phyloP scores from a whole-genome alignment of 2,797 vertebrate species.

The Pseudochirops cupreus region DNA sequence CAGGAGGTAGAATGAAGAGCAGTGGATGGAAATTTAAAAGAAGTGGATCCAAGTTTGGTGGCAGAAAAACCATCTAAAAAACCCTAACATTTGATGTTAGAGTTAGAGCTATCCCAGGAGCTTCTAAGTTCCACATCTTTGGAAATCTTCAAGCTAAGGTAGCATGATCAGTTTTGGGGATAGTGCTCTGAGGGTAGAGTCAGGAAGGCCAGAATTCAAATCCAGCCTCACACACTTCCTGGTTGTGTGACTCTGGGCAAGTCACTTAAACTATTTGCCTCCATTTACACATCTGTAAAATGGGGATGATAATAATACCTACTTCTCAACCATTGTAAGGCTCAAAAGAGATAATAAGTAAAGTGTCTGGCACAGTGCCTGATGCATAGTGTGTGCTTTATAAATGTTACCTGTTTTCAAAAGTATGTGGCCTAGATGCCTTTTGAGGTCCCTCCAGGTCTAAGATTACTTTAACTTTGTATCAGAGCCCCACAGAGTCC shows the following conservation, averaged over 20 bases:
- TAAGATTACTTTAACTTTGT: background rate
- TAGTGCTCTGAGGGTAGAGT: background rate
- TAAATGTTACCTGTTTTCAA: background rate
- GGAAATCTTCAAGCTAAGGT: background rate
- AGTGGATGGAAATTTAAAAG: background rate
- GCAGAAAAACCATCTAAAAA: background rate
- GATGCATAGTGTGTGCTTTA: background rate
- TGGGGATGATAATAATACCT: background rate
- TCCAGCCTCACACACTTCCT: background rate
- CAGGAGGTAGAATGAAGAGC: background rate
- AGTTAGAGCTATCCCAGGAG: background rate
- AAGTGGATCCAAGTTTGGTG: background rate
- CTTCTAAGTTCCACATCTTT: background rate
- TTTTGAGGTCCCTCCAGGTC: background rate
- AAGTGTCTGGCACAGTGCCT: background rate
- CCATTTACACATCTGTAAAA: background rate
- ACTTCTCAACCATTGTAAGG: background rate
- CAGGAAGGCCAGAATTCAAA: background rate
- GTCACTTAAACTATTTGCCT: background rate
- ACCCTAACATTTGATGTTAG: too few relatives aligned
- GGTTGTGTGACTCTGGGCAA: background rate
- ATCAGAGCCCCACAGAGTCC: background rate
- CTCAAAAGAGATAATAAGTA: background rate
- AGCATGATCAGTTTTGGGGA: background rate
- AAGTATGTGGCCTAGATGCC: background rate